Percentiles rank a stretch among this genome's conserved stretches.
Conservation (phyloP, 2,888 invertebrate genomes). For the Pristionchus exspectatus region DNA sequence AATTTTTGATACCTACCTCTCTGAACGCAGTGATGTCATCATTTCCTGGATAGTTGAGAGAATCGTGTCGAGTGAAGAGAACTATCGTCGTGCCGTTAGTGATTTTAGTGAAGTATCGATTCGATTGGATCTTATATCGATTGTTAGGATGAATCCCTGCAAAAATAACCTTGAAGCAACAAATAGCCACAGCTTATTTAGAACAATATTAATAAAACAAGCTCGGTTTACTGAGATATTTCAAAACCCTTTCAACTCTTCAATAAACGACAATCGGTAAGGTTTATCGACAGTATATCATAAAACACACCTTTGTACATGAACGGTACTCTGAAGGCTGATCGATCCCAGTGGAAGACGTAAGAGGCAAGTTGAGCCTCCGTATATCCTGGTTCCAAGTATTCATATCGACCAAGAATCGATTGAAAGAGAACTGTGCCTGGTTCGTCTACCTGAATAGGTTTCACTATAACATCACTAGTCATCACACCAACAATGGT, state of each 20-base stretch:
- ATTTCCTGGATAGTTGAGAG: conserved; percentile 19
- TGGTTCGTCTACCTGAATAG: neutral
- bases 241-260: too few species aligned
- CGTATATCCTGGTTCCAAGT: neutral
- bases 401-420: conserved; percentile 13
- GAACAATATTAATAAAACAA: too few species aligned
- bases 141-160: neutral
- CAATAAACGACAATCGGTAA: too few species aligned
- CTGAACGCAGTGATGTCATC: conserved; percentile 13
- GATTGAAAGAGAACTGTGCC: conserved; percentile 42
- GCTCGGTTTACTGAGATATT: too few species aligned
- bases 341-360: conserved; percentile 35
- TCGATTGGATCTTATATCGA: conserved; percentile 37
- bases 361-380: conserved; percentile 2
- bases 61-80: conserved; percentile 29
- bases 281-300: neutral
- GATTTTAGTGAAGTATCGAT: conserved; percentile 35
- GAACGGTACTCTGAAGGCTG: conserved; percentile 26
- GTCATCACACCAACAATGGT: too few species aligned
- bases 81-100: conserved; percentile 20
- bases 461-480: neutral
- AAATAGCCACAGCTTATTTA: too few species aligned
- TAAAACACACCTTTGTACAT: conserved; percentile 13
- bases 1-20: too few species aligned
- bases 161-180: too few species aligned